Evolutionary conservation across 35 echinoderm and acorn worm genomes (phyloP), one percentile per base, ranked within the genome.

Genomic region (Heliocidaris tuberculata): DNA sequence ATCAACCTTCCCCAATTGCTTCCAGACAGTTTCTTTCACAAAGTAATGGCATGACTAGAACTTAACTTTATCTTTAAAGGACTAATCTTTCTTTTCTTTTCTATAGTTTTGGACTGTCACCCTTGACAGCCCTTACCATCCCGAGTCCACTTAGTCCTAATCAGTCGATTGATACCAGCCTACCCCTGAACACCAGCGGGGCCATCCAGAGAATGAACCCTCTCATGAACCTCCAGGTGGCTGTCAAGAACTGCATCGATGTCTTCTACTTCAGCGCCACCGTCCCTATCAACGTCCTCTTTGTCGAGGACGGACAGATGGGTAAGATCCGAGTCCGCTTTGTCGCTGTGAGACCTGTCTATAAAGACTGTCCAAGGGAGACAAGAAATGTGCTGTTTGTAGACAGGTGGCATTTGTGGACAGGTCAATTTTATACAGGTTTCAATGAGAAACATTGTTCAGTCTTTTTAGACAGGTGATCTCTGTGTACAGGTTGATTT

Each of bases 181-280:
- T 97, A n/a, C 95, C 94, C 1, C 61, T 99, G 56, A 97, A 95
- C 7, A 94, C 97, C 50, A 96, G 52, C 13, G 95, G 95, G 0
- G 85, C 96, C 19, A 94, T 98, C 31, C 98, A 97, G 91, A 87
- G 89, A 7, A 99, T 99, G 98, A 95, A 97, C 29, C 98, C 98
- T 19, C 93, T 97, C 8, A 96, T 94, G 71, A 97, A 95, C 95
- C 61, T 97, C 6, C 98, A 99, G 87, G 97, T 99, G 5, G 97
- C 98, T 27, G 93, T 97, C 42, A 97, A 97, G 60, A 97, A 99
- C 93, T 97, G 94, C 61, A 97, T 97, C 48, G 96, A 97, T 92
- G 96, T 99, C 60, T 96, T 99, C 59, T 99, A 99, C 95, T 99
- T 99, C 95, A 99, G 98, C 94, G 3, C 32, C 48, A 54, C 94